Evolutionary conservation across 92 coral and sea anemone species (phyloP), one percentile per base, ranked within the genome.

Genomic region (Plumapathes pennacea): DNA sequence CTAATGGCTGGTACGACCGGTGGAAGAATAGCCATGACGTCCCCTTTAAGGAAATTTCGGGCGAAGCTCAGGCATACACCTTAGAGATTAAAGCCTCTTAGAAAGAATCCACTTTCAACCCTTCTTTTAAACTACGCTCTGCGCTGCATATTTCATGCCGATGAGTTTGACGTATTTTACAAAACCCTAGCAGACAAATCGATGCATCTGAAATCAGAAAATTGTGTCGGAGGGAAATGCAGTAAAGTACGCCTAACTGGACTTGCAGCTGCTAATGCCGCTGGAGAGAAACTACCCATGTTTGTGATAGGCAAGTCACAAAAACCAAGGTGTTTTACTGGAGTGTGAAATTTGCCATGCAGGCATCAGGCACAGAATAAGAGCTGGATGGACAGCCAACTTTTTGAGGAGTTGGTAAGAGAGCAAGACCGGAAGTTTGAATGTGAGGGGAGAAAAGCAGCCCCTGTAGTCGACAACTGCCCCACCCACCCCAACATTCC

Each of bases 1-100:
- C 77, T 60, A 77, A 77, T 48, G 66, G 84, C 63, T 77, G 84
- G 77, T 77, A 67, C 61, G 77, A 77, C 55, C 65, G 57, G 48
- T 68, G 75, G 75, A 68, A 55, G 75, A 68, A 31, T 68, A 64
- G 65, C 64, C 65, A 68, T 68, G 75, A 31, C 26, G 65, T 68
- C 44, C 46, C 65, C 75, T 54, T 68, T 56, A 69, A 69, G 69
- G 76, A 72, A 69, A 66, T 78, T 54, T 28, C 52, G 54, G 63
- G 56, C 66, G 68, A 69, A 62, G 78, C 48, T 46, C 65, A 64
- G 85, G 56, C 59, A 51, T 69, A 67, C 74, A 65, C 72, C 72
- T 64, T 64, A 64, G 61, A 64, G 72, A 64, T 64, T 58, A 64
- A 58, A 64, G 61, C 72, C 21, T 64, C 61, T 64, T 64, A 60